These are phyloP conservation scores for Heterocephalus glaber DNA, from an alignment of 2,113 vertebrate genomes.

Conservation along the genomic window DNA sequence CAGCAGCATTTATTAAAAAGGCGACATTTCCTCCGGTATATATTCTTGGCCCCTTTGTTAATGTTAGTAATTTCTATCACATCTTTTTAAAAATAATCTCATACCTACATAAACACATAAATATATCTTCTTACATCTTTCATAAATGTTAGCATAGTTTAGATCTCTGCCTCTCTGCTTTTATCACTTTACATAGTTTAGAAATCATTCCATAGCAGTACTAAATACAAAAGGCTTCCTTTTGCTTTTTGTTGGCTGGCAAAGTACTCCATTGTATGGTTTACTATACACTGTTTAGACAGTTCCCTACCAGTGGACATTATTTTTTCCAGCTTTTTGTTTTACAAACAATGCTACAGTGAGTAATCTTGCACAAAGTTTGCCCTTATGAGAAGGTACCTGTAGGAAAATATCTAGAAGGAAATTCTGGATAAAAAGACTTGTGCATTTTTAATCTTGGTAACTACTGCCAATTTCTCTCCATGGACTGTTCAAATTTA, in stretches of 20 bases:
- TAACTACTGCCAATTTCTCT: background rate
- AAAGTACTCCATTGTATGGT: background rate
- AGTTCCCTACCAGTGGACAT: background rate
- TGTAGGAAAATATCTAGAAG: background rate
- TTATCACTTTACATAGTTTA: slow-evolving; percentile 1
- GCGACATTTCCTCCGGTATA: background rate
- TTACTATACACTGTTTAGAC: background rate
- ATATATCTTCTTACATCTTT: background rate
- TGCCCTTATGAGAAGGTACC: background rate
- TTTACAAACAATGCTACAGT: background rate
- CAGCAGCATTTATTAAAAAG: background rate
- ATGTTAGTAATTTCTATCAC: background rate
- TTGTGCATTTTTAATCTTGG: background rate
- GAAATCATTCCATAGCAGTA: background rate
- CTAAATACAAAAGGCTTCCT: background rate
- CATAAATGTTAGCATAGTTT: background rate
- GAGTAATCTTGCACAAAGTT: background rate
- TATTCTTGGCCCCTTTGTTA: background rate
- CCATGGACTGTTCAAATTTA: background rate
- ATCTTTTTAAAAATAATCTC: background rate
- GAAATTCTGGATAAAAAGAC: background rate
- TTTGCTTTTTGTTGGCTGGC: background rate
- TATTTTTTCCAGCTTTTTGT: background rate
- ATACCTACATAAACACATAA: background rate
- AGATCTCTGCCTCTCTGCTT: background rate